A percentile compares a stretch with the other conserved stretches of the same genome.
Evolutionary conservation across 2,113 vertebrate genomes (phyloP).

Genomic region (Oryzias javanicus): DNA sequence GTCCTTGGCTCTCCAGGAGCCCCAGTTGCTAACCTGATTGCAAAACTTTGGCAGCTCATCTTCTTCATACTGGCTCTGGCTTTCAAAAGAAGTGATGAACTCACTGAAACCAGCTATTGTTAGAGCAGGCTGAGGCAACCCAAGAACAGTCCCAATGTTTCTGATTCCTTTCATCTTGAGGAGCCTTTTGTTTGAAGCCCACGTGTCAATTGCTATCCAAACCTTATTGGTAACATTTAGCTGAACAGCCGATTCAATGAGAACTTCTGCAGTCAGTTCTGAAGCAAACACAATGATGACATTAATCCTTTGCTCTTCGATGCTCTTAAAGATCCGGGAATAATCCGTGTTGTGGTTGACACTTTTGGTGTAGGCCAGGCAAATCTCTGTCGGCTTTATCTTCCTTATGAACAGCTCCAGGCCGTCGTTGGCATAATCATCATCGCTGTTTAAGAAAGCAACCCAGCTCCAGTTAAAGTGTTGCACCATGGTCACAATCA

Average conservation of each 20-base stretch:
- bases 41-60: constrained; percentile 6
- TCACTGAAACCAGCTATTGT: constrained; percentile 64
- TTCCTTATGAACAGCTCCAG: constrained; percentile 54
- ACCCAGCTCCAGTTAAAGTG: constrained; percentile 84
- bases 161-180: constrained; percentile 63
- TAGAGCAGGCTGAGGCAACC: constrained; percentile 63
- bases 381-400: constrained; percentile 54
- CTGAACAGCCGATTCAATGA: constrained; percentile 76
- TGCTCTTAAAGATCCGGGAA: constrained; percentile 46
- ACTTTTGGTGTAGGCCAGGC: constrained; percentile 74
- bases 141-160: constrained; percentile 75
- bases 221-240: constrained; percentile 77
- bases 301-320: constrained; percentile 51
- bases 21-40: constrained; percentile 73
- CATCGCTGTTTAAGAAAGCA: constrained; percentile 71
- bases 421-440: constrained; percentile 63
- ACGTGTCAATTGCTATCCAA: constrained; percentile 82
- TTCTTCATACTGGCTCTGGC: not conserved
- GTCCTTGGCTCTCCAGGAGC: rapidly evolving
- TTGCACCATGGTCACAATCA: constrained; percentile 73
- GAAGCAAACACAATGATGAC: constrained; percentile 68
- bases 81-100: constrained; percentile 52
- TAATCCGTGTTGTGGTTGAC: constrained; percentile 9
- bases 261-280: not conserved
- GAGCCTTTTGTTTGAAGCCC: constrained; percentile 69